A percentile compares a stretch with the other conserved stretches of the same genome.
Conservation (phyloP, 2,797 vertebrate genomes). For the Muscicapa striata region DNA sequence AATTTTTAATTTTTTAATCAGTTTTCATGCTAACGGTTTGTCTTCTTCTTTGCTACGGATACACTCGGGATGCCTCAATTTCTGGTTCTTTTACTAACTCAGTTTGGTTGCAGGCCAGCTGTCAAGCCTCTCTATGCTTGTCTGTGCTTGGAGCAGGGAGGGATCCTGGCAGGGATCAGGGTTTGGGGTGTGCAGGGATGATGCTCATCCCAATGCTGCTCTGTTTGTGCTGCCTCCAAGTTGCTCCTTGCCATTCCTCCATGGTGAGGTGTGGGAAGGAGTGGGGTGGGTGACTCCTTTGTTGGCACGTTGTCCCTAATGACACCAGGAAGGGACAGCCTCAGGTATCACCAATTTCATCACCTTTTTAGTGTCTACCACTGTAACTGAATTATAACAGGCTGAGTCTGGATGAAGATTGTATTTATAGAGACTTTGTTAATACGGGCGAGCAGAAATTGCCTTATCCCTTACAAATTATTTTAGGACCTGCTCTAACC, state of each 20-base stretch:
- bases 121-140: too few species aligned
- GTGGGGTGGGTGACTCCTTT: rapidly evolving
- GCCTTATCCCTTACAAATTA: conserved; percentile 50
- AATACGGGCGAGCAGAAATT: conserved; percentile 29
- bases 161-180: too few species aligned
- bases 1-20: too few species aligned
- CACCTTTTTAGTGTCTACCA: background rate
- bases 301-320: rapidly evolving
- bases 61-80: too few species aligned
- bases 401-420: background rate
- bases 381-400: background rate
- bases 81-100: too few species aligned
- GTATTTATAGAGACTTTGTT: conserved; percentile 69
- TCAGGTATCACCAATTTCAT: background rate
- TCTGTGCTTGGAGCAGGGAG: too few species aligned
- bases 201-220: rapidly evolving
- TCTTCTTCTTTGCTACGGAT: too few species aligned
- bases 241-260: rapidly evolving
- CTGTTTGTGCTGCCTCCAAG: rapidly evolving
- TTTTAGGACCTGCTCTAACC: conserved; percentile 28
- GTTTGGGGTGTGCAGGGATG: rapidly evolving
- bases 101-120: too few species aligned
- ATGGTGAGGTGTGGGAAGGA: background rate
- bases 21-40: too few species aligned
- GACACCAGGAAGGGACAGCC: background rate